These are phyloP conservation scores for Lepus europaeus DNA, from an alignment of 2,113 vertebrate genomes.

Conservation along the genomic window DNA sequence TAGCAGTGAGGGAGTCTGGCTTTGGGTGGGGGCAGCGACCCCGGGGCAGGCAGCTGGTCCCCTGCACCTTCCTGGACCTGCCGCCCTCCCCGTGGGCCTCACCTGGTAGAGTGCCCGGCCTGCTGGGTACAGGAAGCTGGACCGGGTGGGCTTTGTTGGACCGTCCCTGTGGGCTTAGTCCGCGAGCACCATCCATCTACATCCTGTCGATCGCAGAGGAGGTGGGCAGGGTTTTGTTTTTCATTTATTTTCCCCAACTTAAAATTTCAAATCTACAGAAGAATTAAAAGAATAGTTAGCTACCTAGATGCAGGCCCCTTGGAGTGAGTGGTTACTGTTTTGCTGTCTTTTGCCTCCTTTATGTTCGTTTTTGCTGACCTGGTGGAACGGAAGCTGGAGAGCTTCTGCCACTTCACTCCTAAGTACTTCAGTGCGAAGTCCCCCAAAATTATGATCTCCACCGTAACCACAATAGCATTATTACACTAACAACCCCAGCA, in stretches of 20 bases:
- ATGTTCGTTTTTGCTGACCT: background rate
- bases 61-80: background rate
- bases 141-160: background rate
- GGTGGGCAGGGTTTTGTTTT: background rate
- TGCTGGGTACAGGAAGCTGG: background rate
- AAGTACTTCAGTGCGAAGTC: background rate
- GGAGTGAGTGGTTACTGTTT: background rate
- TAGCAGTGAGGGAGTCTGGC: background rate
- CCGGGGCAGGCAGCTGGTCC: background rate
- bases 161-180: background rate
- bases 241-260: background rate
- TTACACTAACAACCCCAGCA: background rate
- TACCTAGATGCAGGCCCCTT: background rate
- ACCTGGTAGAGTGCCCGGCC: background rate
- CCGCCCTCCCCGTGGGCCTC: rapidly evolving
- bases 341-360: background rate
- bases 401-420: background rate
- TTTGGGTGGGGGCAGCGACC: rapidly evolving
- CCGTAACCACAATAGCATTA: background rate
- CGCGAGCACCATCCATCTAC: background rate
- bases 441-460: background rate
- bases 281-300: background rate
- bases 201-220: background rate
- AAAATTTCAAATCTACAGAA: background rate
- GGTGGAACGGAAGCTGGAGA: background rate